A percentile compares a stretch with the other conserved stretches of the same genome.
Conservation (phyloP, 2,797 vertebrate species). For the Falco novaeseelandiae region DNA sequence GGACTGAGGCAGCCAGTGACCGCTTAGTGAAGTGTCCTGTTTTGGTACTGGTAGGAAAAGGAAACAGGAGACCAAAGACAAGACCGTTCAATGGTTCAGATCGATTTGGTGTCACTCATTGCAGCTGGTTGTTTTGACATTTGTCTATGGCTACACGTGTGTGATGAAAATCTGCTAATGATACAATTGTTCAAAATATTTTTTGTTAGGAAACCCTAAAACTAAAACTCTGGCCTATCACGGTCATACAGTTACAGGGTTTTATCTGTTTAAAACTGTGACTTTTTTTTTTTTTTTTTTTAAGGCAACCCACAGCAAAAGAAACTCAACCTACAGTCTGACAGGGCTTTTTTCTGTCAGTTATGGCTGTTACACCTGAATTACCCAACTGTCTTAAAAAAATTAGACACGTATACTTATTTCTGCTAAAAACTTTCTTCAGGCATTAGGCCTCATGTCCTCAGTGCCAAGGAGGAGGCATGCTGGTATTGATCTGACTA, state of each 20-base stretch:
- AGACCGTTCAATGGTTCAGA: background rate
- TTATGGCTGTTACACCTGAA: background rate
- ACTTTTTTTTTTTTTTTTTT: too few species aligned
- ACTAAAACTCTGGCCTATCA: background rate
- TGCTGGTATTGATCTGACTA: background rate
- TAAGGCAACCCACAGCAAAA: background rate
- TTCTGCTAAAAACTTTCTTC: background rate
- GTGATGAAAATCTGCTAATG: background rate
- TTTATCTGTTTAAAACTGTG: too few species aligned
- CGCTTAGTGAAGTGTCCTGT: background rate
- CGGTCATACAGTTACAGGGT: background rate
- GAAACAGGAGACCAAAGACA: background rate
- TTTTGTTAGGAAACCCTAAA: background rate
- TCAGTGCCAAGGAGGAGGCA: background rate
- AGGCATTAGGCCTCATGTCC: background rate
- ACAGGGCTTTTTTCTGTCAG: background rate
- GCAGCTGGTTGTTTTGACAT: background rate
- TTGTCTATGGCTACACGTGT: background rate
- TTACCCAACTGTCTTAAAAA: background rate
- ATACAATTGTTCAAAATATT: background rate
- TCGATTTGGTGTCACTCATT: background rate
- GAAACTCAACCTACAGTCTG: background rate
- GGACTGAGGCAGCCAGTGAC: background rate
- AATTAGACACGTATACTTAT: background rate
- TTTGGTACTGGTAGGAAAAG: background rate